Conservation (phyloP, 2,113 vertebrate species). For the Diadophis punctatus region DNA sequence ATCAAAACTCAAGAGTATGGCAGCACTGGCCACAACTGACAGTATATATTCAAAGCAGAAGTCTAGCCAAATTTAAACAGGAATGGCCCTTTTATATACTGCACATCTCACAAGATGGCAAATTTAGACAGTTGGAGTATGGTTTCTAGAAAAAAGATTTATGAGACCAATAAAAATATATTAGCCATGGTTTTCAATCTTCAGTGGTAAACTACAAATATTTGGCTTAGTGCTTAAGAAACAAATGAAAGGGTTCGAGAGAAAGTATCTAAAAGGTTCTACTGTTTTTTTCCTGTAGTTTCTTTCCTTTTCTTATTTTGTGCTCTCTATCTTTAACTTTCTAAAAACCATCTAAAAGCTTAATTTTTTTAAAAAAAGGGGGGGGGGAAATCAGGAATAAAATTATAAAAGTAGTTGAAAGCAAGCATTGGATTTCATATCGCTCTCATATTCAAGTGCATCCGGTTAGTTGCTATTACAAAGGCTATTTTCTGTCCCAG, state of each 20-base stretch:
- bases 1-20: neutral
- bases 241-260: neutral
- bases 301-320: neutral
- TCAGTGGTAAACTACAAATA: neutral
- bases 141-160: neutral
- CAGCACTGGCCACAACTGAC: neutral
- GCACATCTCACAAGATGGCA: neutral
- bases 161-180: neutral
- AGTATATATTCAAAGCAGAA: neutral
- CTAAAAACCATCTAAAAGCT: neutral
- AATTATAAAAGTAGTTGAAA: neutral
- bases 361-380: neutral
- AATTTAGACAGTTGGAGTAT: neutral
- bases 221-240: neutral
- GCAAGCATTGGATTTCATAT: neutral
- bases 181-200: neutral
- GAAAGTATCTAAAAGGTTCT: neutral
- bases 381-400: neutral
- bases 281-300: neutral
- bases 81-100: neutral
- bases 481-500: conserved; percentile 11
- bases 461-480: neutral
- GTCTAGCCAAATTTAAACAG: neutral
- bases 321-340: neutral
- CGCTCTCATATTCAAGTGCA: neutral